These are phyloP conservation scores for Styela clava DNA, from an alignment of 23 tunicate genomes.

Conservation along the genomic window DNA sequence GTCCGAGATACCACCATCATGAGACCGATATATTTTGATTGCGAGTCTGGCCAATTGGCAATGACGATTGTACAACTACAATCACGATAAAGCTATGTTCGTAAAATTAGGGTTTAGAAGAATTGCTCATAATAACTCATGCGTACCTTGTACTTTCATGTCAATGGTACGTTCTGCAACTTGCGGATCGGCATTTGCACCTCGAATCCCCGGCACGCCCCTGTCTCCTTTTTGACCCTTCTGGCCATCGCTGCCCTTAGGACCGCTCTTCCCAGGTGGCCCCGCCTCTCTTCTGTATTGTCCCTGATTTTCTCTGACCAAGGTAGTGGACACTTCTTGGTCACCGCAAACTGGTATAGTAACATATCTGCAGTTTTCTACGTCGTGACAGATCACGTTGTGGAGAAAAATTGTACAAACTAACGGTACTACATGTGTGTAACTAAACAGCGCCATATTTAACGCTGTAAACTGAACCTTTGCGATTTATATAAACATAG, in stretches of 20 bases:
- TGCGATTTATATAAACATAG: too few species aligned
- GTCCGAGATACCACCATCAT: too few species aligned
- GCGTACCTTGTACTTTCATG: slow-evolving; percentile 15
- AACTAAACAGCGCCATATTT: background rate
- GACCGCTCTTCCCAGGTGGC: slow-evolving; percentile 19
- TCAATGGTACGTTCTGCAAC: slow-evolving; percentile 14
- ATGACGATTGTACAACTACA: too few species aligned
- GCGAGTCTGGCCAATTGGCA: too few species aligned
- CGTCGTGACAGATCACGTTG: background rate
- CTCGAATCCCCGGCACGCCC: slow-evolving; percentile 22
- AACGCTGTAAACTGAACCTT: background rate
- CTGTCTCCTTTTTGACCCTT: slow-evolving; percentile 22
- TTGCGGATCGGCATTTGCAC: slow-evolving; percentile 3
- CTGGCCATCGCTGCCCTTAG: slow-evolving; percentile 27
- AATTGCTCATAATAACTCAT: too few species aligned
- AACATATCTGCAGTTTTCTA: background rate
- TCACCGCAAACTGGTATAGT: slow-evolving; percentile 18
- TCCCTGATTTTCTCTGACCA: background rate
- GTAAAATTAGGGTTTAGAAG: too few species aligned
- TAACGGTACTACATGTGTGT: background rate
- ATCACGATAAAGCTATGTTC: too few species aligned
- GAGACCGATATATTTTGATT: too few species aligned
- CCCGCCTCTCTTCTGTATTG: background rate
- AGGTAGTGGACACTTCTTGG: background rate
- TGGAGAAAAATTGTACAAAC: background rate